A percentile compares a stretch with the other conserved stretches of the same genome.
Evolutionary conservation across 1,140 invertebrate species (phyloP).

Genomic region (Asobara japonica): DNA sequence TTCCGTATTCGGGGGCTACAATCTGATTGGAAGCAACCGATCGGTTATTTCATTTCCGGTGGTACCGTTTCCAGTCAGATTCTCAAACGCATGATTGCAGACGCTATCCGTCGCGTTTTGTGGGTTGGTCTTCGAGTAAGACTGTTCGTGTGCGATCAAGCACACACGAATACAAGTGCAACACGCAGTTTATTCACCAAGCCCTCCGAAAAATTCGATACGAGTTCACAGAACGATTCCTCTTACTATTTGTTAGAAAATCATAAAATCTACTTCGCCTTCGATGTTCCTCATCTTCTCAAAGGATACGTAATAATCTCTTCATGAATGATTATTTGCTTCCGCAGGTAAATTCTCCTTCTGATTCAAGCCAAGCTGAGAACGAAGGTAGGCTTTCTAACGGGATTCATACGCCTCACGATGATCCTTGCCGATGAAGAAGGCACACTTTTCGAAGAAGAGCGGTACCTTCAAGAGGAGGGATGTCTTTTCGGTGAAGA

Average conservation of each 20-base stretch:
- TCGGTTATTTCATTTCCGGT: conserved; percentile 30
- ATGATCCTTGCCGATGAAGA: too few relatives aligned
- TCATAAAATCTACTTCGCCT: not conserved
- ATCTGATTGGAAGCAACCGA: conserved; percentile 32
- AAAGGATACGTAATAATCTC: not conserved
- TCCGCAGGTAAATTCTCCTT: too few relatives aligned
- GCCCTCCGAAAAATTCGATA: not conserved
- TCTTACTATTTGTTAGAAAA: not conserved
- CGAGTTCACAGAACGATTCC: not conserved
- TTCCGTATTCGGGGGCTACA: conserved; percentile 31
- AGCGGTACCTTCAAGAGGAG: not conserved
- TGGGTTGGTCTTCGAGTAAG: too few relatives aligned
- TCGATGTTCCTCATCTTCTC: not conserved
- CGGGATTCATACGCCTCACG: too few relatives aligned
- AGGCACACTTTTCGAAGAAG: too few relatives aligned
- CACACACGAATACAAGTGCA: not conserved
- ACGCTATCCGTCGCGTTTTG: too few relatives aligned
- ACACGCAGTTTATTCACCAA: not conserved
- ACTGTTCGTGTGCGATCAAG: too few relatives aligned
- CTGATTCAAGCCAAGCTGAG: too few relatives aligned
- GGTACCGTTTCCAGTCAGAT: conserved; percentile 16
- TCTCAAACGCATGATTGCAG: conserved; percentile 4
- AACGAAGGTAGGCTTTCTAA: too few relatives aligned
- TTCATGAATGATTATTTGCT: too few relatives aligned
- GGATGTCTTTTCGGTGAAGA: not conserved